A percentile compares a stretch with the other conserved stretches of the same genome.
Evolutionary conservation across 1,140 invertebrate genomes (phyloP).

Genomic region (Geopemphigus sp.): DNA sequence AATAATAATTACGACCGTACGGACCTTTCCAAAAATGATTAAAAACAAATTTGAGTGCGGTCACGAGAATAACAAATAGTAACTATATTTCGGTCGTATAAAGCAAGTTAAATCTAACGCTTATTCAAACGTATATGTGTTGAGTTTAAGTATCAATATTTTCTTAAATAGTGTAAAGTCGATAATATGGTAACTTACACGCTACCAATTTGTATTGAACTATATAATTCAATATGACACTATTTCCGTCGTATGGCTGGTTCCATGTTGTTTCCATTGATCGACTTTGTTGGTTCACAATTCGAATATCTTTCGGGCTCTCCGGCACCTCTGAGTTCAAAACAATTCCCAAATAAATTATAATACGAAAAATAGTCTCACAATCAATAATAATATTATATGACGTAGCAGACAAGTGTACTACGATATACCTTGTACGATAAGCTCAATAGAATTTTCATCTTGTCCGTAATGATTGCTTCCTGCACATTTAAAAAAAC

Average conservation of each 20-base stretch:
- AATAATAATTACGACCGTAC: conserved; percentile 26
- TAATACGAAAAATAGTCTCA: no score
- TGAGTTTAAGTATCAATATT: no score
- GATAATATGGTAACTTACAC: conserved; percentile 60
- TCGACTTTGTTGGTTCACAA: conserved; percentile 77
- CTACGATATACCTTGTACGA: conserved; percentile 73
- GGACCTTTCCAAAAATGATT: no score
- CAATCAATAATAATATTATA: background rate
- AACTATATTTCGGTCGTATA: no score
- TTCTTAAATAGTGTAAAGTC: no score
- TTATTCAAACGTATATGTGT: no score
- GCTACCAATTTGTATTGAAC: conserved; percentile 81
- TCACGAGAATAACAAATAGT: no score
- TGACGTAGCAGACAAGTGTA: background rate
- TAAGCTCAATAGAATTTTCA: conserved; percentile 84
- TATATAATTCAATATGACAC: conserved; percentile 81
- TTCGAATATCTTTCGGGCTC: conserved; percentile 77
- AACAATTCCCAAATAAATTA: background rate
- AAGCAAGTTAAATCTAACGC: no score
- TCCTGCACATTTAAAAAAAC: conserved; percentile 81
- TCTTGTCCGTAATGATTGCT: conserved; percentile 87
- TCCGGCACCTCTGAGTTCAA: conserved; percentile 70
- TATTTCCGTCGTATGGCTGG: conserved; percentile 81
- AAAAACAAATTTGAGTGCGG: no score
- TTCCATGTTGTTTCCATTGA: conserved; percentile 81